phyloP scores from a whole-genome alignment of 2,888 invertebrate genomes.

The Bembecia ichneumoniformis region DNA sequence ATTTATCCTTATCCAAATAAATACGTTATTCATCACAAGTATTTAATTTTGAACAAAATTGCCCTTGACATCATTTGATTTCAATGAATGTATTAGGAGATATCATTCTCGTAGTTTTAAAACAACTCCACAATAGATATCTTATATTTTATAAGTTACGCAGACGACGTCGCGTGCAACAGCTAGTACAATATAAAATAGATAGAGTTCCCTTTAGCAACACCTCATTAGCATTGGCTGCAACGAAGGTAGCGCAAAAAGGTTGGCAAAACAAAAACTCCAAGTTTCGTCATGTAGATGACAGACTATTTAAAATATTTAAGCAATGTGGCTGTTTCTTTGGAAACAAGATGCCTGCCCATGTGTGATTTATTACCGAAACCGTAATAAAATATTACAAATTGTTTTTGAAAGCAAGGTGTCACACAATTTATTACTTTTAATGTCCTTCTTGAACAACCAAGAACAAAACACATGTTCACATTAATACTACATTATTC shows the following conservation, averaged over 20 bases:
- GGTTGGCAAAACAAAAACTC: constrained; percentile 36
- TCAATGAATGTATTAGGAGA: too few species aligned
- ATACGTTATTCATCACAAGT: too few species aligned
- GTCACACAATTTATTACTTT: constrained; percentile 38
- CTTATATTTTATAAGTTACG: too few species aligned
- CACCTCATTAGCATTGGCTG: constrained; percentile 51
- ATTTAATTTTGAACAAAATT: too few species aligned
- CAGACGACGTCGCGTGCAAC: too few species aligned
- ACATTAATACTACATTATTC: too few species aligned
- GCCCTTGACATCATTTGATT: too few species aligned
- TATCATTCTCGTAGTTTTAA: too few species aligned
- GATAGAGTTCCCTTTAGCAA: background rate
- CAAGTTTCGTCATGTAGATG: constrained; percentile 32
- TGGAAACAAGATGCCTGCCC: constrained; percentile 56
- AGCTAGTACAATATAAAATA: too few species aligned
- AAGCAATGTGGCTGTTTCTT: constrained; percentile 53
- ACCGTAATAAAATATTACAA: constrained; percentile 50
- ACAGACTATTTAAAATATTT: constrained; percentile 66
- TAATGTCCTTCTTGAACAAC: constrained; percentile 20
- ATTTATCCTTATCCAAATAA: too few species aligned
- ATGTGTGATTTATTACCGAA: constrained; percentile 47
- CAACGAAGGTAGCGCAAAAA: constrained; percentile 39
- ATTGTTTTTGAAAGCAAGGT: constrained; percentile 47
- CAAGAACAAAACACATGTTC: background rate
- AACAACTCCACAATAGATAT: too few species aligned